Percentiles rank a stretch among this genome's conserved stretches.
These are phyloP conservation scores for Metacarcinus magister DNA, from an alignment of 2,888 invertebrate species.

Conservation along the genomic window DNA sequence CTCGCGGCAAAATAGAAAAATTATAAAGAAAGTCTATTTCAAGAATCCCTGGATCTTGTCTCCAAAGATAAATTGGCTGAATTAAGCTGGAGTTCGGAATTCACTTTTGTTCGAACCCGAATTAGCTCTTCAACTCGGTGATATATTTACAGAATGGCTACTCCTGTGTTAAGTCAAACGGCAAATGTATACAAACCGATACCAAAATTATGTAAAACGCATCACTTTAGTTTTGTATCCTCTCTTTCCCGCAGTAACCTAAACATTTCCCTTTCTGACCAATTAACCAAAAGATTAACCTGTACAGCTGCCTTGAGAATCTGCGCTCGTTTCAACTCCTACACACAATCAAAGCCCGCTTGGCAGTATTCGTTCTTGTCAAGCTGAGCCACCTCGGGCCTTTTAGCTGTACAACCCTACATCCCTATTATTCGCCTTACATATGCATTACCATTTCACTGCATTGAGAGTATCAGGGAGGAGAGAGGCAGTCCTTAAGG, in stretches of 20 bases:
- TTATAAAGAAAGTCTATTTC: background rate
- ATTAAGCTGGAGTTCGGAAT: constrained; percentile 41
- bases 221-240: background rate
- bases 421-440: background rate
- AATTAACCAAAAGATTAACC: background rate
- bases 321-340: background rate
- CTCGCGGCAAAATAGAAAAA: background rate
- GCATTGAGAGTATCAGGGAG: background rate
- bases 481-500: background rate
- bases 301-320: background rate
- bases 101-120: constrained; percentile 40
- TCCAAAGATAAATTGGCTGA: constrained; percentile 7
- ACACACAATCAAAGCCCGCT: background rate
- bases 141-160: constrained; percentile 14
- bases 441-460: background rate
- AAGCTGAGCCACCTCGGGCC: background rate
- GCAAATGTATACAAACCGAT: background rate
- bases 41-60: background rate
- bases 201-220: background rate
- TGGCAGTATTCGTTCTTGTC: background rate
- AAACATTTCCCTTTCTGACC: too few relatives aligned
- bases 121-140: background rate
- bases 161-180: background rate
- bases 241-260: background rate
- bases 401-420: background rate